phyloP scores from a whole-genome alignment of 2,113 vertebrate species.

The Prionailurus viverrinus region DNA sequence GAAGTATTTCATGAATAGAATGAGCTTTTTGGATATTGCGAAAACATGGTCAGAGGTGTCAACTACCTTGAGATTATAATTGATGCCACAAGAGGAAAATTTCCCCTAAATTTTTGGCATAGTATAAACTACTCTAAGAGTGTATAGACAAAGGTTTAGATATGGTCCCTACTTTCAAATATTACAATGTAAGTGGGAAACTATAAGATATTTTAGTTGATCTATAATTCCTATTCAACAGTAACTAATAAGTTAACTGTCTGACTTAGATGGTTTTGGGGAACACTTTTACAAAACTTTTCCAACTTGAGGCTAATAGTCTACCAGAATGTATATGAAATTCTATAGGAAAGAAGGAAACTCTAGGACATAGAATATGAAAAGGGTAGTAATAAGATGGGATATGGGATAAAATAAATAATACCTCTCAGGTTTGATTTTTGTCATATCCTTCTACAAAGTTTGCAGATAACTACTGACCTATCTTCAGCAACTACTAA shows the following conservation, averaged over 20 bases:
- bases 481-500: neutral
- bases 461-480: neutral
- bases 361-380: neutral
- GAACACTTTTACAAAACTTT: neutral
- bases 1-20: neutral
- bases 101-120: neutral
- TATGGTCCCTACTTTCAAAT: neutral
- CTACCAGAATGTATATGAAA: neutral
- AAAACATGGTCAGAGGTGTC: neutral
- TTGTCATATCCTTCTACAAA: neutral
- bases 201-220: neutral
- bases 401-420: neutral
- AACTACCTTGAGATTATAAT: conserved; percentile 16
- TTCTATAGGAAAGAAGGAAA: neutral
- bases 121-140: neutral
- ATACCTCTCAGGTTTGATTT: neutral
- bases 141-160: neutral
- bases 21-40: conserved; percentile 10
- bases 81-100: neutral
- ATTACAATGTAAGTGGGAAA: neutral
- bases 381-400: neutral
- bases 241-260: neutral
- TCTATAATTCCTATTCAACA: neutral
- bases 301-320: neutral
- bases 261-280: neutral